A percentile compares a stretch with the other conserved stretches of the same genome.
phyloP scores from a whole-genome alignment of 2,888 invertebrate genomes.

The Alloscopus bannaensis region DNA sequence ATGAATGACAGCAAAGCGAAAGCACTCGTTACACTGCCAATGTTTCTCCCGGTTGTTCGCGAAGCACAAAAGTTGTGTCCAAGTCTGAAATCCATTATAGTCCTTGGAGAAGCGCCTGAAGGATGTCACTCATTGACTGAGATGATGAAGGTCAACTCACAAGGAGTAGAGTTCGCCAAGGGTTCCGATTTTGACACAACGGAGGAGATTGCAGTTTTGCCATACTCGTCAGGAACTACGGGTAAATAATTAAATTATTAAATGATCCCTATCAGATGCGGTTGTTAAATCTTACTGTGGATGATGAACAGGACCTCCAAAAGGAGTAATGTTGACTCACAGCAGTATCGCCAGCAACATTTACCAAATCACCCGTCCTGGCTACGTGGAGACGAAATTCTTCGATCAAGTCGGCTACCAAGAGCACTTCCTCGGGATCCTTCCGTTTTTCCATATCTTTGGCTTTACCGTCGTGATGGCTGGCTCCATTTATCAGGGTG shows the following conservation, averaged over 20 bases:
- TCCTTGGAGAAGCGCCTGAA: slow-evolving; percentile 28
- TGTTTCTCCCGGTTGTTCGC: slow-evolving; percentile 5
- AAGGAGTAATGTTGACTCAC: slow-evolving; percentile 78
- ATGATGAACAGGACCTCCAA: slow-evolving; percentile 49
- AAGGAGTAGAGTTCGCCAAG: slow-evolving; percentile 59
- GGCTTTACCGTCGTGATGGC: slow-evolving; percentile 84
- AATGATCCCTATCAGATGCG: too few species aligned
- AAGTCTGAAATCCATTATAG: slow-evolving; percentile 30
- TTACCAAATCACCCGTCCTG: slow-evolving; percentile 54
- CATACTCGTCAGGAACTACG: slow-evolving; percentile 61
- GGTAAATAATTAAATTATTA: too few species aligned
- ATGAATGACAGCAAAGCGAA: slow-evolving; percentile 81
- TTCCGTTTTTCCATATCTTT: slow-evolving; percentile 89
- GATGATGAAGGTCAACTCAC: slow-evolving; percentile 63
- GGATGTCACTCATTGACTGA: slow-evolving; percentile 52
- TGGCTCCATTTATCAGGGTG: slow-evolving; percentile 79
- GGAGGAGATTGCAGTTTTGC: slow-evolving; percentile 52
- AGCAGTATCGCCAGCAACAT: slow-evolving; percentile 79
- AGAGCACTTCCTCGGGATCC: slow-evolving; percentile 81
- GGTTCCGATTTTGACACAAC: slow-evolving; percentile 61
- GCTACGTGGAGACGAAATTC: slow-evolving; percentile 28
- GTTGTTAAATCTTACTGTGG: too few species aligned
- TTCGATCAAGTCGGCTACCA: slow-evolving; percentile 75
- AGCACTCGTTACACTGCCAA: slow-evolving; percentile 79
- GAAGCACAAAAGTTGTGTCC: slow-evolving; percentile 40